phyloP scores from a whole-genome alignment of 2,113 vertebrate genomes.

The Myxocyprinus asiaticus region DNA sequence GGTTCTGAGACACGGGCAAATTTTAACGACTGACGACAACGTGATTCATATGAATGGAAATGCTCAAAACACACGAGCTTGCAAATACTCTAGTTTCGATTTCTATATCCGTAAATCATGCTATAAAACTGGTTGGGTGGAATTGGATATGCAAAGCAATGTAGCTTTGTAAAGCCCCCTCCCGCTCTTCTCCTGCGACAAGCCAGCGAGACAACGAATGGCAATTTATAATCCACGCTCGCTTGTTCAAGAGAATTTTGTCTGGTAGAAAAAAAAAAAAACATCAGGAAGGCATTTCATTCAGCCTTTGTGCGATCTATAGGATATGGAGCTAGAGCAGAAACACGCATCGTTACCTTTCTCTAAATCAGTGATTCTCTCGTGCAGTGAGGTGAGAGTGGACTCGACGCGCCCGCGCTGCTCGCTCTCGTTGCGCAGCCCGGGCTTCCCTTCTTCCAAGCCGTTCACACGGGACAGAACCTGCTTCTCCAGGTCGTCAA shows the following conservation, averaged over 20 bases:
- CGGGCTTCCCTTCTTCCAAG: constrained; percentile 90
- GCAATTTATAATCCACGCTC: background rate
- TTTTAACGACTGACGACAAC: constrained; percentile 33
- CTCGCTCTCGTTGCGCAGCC: constrained; percentile 87
- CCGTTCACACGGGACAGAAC: constrained; percentile 93
- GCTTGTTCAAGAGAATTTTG: background rate
- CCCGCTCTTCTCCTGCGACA: constrained; percentile 38
- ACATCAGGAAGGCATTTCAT: background rate
- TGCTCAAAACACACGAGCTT: background rate
- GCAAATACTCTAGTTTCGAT: constrained; percentile 29
- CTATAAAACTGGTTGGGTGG: constrained; percentile 41
- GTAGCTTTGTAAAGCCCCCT: constrained; percentile 31
- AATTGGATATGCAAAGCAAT: constrained; percentile 58
- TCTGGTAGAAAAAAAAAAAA: background rate
- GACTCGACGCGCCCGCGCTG: constrained; percentile 92
- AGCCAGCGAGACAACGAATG: background rate
- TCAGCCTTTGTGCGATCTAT: no score
- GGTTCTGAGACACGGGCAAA: background rate
- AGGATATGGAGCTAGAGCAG: background rate
- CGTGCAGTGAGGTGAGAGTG: constrained; percentile 91
- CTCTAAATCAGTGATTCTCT: constrained; percentile 95
- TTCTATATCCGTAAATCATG: constrained; percentile 42
- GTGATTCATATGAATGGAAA: constrained; percentile 55
- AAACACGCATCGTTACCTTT: constrained; percentile 78
- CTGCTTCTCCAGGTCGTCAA: constrained; percentile 95